A percentile compares a stretch with the other conserved stretches of the same genome.
Conservation (phyloP, 1,140 invertebrate species). For the Drosophila tropicalis region DNA sequence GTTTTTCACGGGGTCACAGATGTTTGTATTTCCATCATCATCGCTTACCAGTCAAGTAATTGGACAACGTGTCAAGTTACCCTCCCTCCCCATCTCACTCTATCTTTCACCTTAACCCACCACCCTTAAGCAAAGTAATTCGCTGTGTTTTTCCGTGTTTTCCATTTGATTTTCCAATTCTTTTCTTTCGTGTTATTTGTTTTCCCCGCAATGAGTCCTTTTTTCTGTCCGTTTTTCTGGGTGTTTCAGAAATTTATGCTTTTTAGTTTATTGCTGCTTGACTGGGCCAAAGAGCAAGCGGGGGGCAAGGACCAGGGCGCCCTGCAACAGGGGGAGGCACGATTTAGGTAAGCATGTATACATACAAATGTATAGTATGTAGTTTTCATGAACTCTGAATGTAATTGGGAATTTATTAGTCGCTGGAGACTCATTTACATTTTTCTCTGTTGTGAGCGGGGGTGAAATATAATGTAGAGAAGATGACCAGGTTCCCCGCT, state of each 20-base stretch:
- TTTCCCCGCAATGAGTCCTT: background rate
- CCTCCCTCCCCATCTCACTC: background rate
- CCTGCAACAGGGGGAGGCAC: background rate
- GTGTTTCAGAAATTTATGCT: slow-evolving; percentile 76
- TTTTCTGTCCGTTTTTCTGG: slow-evolving; percentile 59
- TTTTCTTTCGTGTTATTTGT: slow-evolving; percentile 26
- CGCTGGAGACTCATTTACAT: slow-evolving; percentile 78
- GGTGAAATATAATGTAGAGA: background rate
- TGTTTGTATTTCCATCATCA: slow-evolving; percentile 69
- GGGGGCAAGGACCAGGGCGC: background rate
- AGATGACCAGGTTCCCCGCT: slow-evolving; percentile 15
- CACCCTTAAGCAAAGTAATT: slow-evolving; percentile 44
- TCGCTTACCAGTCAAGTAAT: slow-evolving; percentile 57
- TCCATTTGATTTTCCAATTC: slow-evolving; percentile 67
- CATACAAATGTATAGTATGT: background rate
- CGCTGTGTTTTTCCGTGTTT: slow-evolving; percentile 67
- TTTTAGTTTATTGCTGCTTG: slow-evolving; percentile 70
- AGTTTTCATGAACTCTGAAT: slow-evolving; percentile 49
- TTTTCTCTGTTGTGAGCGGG: slow-evolving; percentile 36
- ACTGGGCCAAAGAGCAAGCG: background rate
- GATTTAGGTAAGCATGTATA: background rate
- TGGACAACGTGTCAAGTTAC: slow-evolving; percentile 58
- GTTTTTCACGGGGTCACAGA: slow-evolving; percentile 72
- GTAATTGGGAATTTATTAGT: slow-evolving; percentile 80
- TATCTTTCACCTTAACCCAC: background rate